Evolutionary conservation across 2,113 vertebrate species (phyloP).

Genomic region (Thinocorus orbignyianus): DNA sequence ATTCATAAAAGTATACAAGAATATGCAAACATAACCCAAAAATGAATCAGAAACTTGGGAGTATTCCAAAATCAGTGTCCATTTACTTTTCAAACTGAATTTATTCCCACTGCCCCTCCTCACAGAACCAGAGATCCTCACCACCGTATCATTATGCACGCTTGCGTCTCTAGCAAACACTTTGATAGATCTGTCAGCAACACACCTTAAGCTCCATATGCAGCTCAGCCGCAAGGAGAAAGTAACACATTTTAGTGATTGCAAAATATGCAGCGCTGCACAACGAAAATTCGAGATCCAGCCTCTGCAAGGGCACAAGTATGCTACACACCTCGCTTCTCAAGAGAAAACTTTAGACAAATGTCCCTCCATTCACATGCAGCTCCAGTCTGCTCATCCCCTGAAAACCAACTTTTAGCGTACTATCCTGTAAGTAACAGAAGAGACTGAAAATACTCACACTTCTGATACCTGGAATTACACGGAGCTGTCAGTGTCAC

Average conservation of each 20-base stretch:
- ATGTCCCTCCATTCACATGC: background rate
- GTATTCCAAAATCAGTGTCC: background rate
- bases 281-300: background rate
- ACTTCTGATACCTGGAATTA: background rate
- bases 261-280: background rate
- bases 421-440: background rate
- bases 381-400: background rate
- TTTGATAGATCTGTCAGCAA: background rate
- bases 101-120: background rate
- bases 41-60: background rate
- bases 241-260: background rate
- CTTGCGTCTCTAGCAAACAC: background rate
- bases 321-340: accelerated
- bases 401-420: background rate
- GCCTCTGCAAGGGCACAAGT: background rate
- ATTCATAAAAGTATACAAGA: background rate
- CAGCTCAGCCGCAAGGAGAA: background rate
- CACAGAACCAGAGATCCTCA: background rate
- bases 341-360: background rate
- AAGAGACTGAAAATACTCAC: background rate
- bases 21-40: background rate
- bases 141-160: background rate
- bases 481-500: background rate
- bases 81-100: background rate
- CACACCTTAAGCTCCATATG: background rate